Evolutionary conservation across 2,888 invertebrate species (phyloP), one percentile per base, ranked within the genome.

Genomic region (Portevinia maculata): DNA sequence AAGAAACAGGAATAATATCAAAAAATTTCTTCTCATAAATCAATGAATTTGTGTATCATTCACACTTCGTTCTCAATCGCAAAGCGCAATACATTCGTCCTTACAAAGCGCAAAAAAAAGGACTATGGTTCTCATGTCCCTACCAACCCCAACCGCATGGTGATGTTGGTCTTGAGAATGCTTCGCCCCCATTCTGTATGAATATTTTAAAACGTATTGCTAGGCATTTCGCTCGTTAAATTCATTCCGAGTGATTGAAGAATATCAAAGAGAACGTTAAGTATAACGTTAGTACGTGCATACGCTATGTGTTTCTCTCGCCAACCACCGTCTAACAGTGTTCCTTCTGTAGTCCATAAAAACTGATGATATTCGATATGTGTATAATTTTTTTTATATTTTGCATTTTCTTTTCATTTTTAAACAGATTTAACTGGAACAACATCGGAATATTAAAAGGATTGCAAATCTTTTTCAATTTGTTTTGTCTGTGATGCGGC

Each of bases 11-110:
- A 17, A 13, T 32, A 13, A 21, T 37, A 37, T 6, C 37, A 37
- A 48, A 41, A 4, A 34, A 75, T 62, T 78, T 55, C 46, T 65
- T 83, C 65, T 71, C 67, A 78, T 83, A 83, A 83, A 83, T 78
- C 83, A 78, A 83, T 83, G 83, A 83, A 83, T 83, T 83, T 83
- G 78, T 83, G 78, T 76, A 81, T 81, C 71, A 78, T 83, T 83
- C 76, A 73, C 83, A 83, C 73, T 50, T 78, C 55, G 78, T 60
- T 73, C 73, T 73, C 83, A 52, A 83, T 83, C 48, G 55, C 60
- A 78, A 65, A 71, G 70, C 81, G 78, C 81, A 70, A 76, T 76
- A 53, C 24, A 55, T 44, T 59, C 59, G 64, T 73, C 50, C 52
- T 71, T 48, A 41, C 24, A 5, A 4, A 9, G 8, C 0, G 1